Evolutionary conservation across 2,113 vertebrate species (phyloP).

Genomic region (Climacteris rufus): DNA sequence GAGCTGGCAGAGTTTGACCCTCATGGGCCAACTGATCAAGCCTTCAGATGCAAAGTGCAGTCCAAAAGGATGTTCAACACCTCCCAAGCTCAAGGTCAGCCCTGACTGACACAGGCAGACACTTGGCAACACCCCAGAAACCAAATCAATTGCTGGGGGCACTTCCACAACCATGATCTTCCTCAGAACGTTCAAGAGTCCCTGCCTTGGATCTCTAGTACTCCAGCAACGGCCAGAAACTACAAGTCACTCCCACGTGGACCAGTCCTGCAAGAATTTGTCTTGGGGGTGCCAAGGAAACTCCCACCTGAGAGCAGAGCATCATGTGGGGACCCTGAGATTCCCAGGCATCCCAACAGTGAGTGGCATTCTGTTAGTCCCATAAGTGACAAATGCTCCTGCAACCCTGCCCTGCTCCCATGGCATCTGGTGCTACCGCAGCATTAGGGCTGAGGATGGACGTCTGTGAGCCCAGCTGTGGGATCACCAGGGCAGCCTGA

Average conservation of each 20-base stretch:
- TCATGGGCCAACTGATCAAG: not conserved
- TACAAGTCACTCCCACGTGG: not conserved
- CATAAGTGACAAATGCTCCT: not conserved
- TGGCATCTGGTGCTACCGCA: fast-evolving
- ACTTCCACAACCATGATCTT: not conserved
- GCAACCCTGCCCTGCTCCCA: not conserved
- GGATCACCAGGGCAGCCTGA: not conserved
- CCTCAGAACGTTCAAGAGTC: not conserved
- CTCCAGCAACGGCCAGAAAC: not conserved
- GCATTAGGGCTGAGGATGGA: not conserved
- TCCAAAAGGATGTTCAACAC: not conserved
- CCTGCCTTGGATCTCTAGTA: not conserved
- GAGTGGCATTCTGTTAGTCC: not conserved
- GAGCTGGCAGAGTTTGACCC: not conserved
- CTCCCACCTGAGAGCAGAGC: not conserved
- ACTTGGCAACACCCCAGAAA: not conserved
- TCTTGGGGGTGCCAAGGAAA: not conserved
- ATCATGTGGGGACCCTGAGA: not conserved
- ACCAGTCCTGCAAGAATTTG: not conserved
- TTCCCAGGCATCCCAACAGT: not conserved
- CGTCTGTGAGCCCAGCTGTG: not conserved
- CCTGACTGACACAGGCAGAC: not conserved
- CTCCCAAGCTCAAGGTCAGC: not conserved
- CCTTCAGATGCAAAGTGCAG: not conserved
- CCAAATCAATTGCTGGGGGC: not conserved